Evolutionary conservation across 2,888 invertebrate species (phyloP).

Genomic region (Seladonia tumulorum): DNA sequence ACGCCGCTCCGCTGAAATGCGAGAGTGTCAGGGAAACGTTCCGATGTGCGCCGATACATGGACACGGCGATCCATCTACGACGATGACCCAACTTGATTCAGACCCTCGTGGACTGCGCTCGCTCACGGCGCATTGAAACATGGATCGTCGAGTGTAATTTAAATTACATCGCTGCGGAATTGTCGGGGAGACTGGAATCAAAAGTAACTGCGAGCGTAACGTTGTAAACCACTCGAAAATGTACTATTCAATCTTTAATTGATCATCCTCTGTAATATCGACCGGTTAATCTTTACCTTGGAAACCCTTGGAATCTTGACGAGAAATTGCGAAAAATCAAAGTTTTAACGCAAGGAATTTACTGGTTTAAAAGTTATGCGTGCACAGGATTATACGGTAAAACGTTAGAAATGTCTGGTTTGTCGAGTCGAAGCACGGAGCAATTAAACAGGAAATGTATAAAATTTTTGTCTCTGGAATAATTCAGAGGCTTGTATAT

Average conservation of each 20-base stretch:
- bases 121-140: background rate
- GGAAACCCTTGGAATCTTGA: too few species aligned
- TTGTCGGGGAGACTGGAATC: background rate
- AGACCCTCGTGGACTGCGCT: background rate
- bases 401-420: too few species aligned
- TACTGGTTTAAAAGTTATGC: too few species aligned
- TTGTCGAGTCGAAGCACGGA: too few species aligned
- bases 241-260: background rate
- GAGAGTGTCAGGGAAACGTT: constrained; percentile 14
- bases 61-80: constrained; percentile 42
- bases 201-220: background rate
- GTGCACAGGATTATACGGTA: too few species aligned
- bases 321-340: too few species aligned
- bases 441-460: background rate
- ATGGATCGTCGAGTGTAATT: background rate
- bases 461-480: background rate
- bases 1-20: constrained; percentile 32
- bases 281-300: too few species aligned
- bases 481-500: background rate
- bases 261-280: background rate
- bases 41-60: constrained; percentile 43
- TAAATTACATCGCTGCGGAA: background rate
- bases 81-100: constrained; percentile 5
- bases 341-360: too few species aligned
- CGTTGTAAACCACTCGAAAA: background rate